Base-by-base conservation (phyloP, 2,797 vertebrate genomes). In the Channallabes apus region DNA sequence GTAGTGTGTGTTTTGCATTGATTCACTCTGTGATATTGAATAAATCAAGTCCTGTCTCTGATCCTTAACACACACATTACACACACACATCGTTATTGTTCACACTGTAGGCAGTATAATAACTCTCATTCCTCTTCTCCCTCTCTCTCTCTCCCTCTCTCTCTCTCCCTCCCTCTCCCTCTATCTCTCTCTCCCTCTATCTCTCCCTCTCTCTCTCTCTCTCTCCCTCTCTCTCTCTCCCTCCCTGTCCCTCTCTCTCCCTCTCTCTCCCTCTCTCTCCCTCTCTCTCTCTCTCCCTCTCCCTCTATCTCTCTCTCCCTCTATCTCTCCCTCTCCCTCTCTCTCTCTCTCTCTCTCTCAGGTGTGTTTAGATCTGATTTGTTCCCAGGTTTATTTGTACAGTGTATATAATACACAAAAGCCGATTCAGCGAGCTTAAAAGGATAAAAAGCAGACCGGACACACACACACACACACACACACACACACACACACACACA, bases 321-420 rank as follows among this genome's bases (percentile, higher is more conserved):
- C 32, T 2, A 32, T 35, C 35, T 35, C 35, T 35, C 35, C 41
- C 2, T 6, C 0, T 20, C 65, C 35, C 2, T 68, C 67, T 41
- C 38, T 71, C 68, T 46, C 72, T 17, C 1, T 75, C 72, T 75
- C 1, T 27, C 71, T 54, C 0, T 51, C 46, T 54, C 24, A 27
- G 71, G 14, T 54, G 24, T 75, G 72, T 75, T 54, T 54, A 51
- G 24, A 7, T 51, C 24, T 3, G 5, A 54, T 75, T 54, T 75
- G n/a, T 75, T 75, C 46, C 54, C 72, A 17, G 72, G 46, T 29
- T 75, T 75, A 73, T 75, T 75, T 75, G 72, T 27, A 75, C n/a
- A 27, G 12, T 3, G 15, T 8, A 54, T 75, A 54, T 27, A 54
- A 7, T 54, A 27, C 72, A 75, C 72, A 75, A 18, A 54, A 14